Percentiles rank a stretch among this genome's conserved stretches.
Conservation (phyloP, 2,113 vertebrate species). For the Odocoileus hemionus region DNA sequence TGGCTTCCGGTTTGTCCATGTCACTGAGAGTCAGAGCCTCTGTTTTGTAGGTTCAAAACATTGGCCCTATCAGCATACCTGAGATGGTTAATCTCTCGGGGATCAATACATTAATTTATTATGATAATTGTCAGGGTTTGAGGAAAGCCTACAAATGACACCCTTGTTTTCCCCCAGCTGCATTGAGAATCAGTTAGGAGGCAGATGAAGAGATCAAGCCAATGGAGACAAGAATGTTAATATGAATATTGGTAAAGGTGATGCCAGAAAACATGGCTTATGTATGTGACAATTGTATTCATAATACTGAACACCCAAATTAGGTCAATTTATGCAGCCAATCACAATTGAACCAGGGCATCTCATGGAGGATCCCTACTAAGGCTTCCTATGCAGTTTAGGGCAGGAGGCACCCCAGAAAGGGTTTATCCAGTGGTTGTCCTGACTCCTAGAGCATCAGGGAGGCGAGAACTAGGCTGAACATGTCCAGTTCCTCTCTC, state of each 20-base stretch:
- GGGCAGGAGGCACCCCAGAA: background rate
- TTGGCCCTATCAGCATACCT: background rate
- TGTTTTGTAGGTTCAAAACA: background rate
- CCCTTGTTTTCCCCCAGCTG: background rate
- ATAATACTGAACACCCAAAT: background rate
- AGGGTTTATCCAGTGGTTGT: background rate
- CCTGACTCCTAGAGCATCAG: background rate
- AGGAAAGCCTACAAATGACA: background rate
- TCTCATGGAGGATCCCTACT: rapidly evolving
- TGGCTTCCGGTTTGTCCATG: background rate
- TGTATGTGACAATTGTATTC: background rate
- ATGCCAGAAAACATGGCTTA: background rate
- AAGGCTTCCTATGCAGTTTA: background rate
- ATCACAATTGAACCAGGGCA: rapidly evolving
- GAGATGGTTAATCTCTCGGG: background rate
- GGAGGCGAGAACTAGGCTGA: background rate
- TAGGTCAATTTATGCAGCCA: background rate
- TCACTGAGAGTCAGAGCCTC: background rate
- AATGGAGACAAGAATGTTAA: background rate
- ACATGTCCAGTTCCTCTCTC: background rate
- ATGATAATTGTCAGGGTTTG: background rate
- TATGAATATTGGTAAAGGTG: background rate
- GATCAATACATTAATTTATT: background rate
- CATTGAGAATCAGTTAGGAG: background rate
- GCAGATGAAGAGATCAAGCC: background rate